phyloP scores from a whole-genome alignment of 2,113 vertebrate genomes.

The Lagenorhynchus albirostris region DNA sequence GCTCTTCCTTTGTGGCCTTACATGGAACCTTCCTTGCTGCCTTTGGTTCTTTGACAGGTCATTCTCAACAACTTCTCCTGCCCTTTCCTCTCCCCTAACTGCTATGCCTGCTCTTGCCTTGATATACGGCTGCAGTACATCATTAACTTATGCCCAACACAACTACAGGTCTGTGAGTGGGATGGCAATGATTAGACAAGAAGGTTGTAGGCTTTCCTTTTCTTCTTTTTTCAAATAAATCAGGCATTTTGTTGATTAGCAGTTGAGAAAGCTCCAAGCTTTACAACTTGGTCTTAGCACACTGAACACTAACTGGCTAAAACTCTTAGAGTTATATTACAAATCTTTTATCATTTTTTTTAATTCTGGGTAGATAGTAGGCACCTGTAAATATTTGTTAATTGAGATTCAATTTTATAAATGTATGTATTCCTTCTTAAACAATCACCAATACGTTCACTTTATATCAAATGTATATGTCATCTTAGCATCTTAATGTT shows the following conservation, averaged over 20 bases:
- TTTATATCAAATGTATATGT: not conserved
- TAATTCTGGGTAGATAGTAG: not conserved
- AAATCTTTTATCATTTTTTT: not conserved
- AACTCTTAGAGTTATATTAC: not conserved
- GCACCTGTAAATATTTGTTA: not conserved
- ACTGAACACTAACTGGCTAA: not conserved
- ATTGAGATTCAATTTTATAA: not conserved
- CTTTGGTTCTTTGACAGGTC: not conserved
- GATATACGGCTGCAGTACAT: not conserved
- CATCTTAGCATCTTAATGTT: not conserved
- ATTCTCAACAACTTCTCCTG: not conserved
- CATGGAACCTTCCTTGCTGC: not conserved
- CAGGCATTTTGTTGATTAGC: not conserved
- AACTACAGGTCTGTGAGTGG: not conserved
- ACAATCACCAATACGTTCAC: not conserved
- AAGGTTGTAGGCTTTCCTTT: not conserved
- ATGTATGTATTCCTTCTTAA: not conserved
- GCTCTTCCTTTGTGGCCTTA: not conserved
- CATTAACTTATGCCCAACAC: not conserved
- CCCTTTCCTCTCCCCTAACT: not conserved
- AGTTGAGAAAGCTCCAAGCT: not conserved
- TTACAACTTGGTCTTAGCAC: not conserved
- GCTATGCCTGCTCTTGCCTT: not conserved
- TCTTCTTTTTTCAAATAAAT: not conserved
- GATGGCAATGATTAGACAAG: constrained; percentile 46